Conservation (phyloP, 2,113 vertebrate genomes). For the Indicator indicator region DNA sequence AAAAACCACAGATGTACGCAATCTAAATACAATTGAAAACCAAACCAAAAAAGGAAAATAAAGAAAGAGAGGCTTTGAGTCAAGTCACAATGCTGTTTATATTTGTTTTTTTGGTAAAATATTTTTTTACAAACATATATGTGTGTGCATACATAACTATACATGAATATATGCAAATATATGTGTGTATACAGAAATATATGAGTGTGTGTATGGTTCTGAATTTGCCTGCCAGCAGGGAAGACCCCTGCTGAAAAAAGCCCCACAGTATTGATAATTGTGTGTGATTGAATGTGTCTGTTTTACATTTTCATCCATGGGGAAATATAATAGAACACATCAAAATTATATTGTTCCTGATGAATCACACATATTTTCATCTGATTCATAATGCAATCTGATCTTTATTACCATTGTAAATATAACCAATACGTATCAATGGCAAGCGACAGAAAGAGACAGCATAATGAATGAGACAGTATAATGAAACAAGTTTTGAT, state of each 20-base stretch:
- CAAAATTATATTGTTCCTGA: not conserved
- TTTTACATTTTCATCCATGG: not conserved
- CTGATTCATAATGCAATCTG: not conserved
- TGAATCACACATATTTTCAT: not conserved
- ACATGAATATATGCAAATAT: no score
- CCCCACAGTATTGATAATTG: not conserved
- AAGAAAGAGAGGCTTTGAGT: accelerated
- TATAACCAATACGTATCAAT: conserved; percentile 21
- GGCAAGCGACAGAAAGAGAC: not conserved
- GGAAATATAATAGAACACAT: not conserved
- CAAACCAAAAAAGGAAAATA: accelerated
- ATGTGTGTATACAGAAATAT: no score
- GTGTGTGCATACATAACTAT: accelerated
- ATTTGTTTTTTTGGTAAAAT: not conserved
- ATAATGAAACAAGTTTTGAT: not conserved
- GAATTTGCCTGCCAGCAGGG: not conserved
- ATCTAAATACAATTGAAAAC: not conserved
- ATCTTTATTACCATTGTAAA: not conserved
- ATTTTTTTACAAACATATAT: not conserved
- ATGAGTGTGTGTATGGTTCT: not conserved
- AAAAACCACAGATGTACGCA: not conserved
- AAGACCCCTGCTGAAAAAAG: not conserved
- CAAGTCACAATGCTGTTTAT: accelerated
- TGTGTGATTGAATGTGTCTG: not conserved
- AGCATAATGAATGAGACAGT: no score